phyloP scores from a whole-genome alignment of 1,140 invertebrate genomes.

The Sycophaga agraensis region DNA sequence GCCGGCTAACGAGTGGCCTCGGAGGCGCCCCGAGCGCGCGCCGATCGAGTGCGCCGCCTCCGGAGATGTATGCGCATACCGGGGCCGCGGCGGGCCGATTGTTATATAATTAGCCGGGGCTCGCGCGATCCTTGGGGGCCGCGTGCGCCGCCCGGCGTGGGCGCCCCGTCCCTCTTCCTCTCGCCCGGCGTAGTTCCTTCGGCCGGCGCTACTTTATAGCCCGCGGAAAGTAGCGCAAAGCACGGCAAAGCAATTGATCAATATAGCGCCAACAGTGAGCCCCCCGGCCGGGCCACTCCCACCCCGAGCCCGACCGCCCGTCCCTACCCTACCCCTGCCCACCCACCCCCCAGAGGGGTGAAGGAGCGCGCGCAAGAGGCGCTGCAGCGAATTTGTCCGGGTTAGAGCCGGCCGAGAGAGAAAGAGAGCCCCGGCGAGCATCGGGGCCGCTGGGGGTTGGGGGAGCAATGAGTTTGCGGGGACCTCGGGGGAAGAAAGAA shows the following conservation, averaged over 20 bases:
- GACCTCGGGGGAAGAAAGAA: slow-evolving; percentile 38
- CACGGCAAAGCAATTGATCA: slow-evolving; percentile 59
- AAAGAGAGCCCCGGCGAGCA: neutral
- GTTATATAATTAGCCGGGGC: slow-evolving; percentile 53
- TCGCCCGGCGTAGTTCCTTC: slow-evolving; percentile 20
- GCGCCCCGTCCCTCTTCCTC: slow-evolving; percentile 38
- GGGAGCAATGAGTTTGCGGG: no score
- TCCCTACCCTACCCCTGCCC: slow-evolving; percentile 32
- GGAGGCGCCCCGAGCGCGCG: neutral
- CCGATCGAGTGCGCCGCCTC: neutral
- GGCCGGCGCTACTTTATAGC: slow-evolving; percentile 43
- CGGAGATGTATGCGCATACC: slow-evolving; percentile 16
- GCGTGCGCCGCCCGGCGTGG: slow-evolving; percentile 42
- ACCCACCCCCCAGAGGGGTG: neutral
- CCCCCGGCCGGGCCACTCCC: no score
- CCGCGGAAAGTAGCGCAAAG: slow-evolving; percentile 53
- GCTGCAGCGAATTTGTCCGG: slow-evolving; percentile 1
- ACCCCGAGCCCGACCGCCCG: slow-evolving; percentile 34
- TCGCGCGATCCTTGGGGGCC: no score
- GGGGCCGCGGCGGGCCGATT: slow-evolving; percentile 30
- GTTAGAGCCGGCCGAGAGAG: slow-evolving; percentile 3
- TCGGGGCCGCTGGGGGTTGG: neutral
- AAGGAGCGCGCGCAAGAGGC: neutral
- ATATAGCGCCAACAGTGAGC: slow-evolving; percentile 58
- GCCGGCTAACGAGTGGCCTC: slow-evolving; percentile 16